These are phyloP conservation scores for Acrocyrtus sp. DNA, from an alignment of 2,888 invertebrate genomes.

Conservation along the genomic window DNA sequence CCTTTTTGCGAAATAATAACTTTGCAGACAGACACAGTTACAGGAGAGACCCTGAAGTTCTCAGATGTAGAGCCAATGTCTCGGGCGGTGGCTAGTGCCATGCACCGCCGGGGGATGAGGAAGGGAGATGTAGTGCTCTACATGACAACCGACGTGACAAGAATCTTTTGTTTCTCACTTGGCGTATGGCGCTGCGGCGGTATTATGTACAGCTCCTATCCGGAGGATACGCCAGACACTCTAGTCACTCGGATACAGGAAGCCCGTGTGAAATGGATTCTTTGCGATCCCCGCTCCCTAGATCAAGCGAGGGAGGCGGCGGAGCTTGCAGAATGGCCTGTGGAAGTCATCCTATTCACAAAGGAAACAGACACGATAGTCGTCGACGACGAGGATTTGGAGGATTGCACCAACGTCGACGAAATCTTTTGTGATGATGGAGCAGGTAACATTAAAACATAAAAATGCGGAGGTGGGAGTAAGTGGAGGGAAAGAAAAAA, in stretches of 20 bases:
- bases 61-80: conserved; percentile 58
- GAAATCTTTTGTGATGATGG: conserved; percentile 59
- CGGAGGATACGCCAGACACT: conserved; percentile 62
- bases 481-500: not conserved
- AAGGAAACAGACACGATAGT: too few relatives aligned
- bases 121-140: conserved; percentile 61
- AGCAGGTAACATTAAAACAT: conserved; percentile 51
- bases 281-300: conserved; percentile 56
- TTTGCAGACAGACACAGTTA: conserved; percentile 59
- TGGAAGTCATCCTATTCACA: conserved; percentile 61
- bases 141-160: conserved; percentile 59
- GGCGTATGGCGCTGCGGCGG: conserved; percentile 60
- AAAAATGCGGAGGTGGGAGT: not conserved
- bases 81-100: conserved; percentile 50
- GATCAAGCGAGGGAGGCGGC: conserved; percentile 52
- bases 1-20: conserved; percentile 8
- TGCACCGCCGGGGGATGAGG: conserved; percentile 59
- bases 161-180: conserved; percentile 54
- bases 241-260: conserved; percentile 50
- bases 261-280: conserved; percentile 55
- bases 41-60: conserved; percentile 56
- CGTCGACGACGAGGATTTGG: conserved; percentile 22
- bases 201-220: conserved; percentile 59
- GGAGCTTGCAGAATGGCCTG: conserved; percentile 47
- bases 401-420: conserved; percentile 52